These are phyloP conservation scores for Lithophane leautieri DNA, from an alignment of 2,888 invertebrate species.

Conservation along the genomic window DNA sequence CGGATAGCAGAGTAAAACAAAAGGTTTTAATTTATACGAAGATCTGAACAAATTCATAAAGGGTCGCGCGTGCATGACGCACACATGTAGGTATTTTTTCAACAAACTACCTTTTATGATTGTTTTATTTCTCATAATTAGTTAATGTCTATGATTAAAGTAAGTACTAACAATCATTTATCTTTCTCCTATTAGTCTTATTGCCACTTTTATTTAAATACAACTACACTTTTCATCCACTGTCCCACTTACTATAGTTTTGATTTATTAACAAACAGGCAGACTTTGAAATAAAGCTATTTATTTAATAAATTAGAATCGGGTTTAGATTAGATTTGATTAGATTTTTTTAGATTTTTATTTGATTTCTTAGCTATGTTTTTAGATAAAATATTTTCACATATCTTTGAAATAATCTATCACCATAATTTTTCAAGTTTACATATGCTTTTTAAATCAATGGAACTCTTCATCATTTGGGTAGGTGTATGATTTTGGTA, in stretches of 20 bases:
- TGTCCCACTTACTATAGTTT: constrained; percentile 4
- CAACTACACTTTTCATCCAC: constrained; percentile 1
- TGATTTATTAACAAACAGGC: constrained; percentile 39
- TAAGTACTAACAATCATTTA: constrained; percentile 18
- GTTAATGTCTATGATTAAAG: constrained; percentile 31
- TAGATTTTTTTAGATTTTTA: too few species aligned
- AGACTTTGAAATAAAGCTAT: constrained; percentile 14
- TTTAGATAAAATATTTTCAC: constrained; percentile 29
- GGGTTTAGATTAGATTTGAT: too few species aligned
- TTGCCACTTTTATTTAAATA: constrained; percentile 33
- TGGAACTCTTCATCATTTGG: neutral
- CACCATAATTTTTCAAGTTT: neutral
- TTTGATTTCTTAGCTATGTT: constrained; percentile 24
- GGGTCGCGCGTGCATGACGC: constrained; percentile 37
- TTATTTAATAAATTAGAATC: constrained; percentile 27
- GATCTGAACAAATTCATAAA: constrained; percentile 28
- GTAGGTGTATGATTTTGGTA: neutral
- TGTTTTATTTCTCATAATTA: constrained; percentile 29
- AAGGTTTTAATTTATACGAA: constrained; percentile 33
- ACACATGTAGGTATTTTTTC: constrained; percentile 26
- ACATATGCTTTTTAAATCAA: neutral
- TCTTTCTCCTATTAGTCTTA: constrained; percentile 28
- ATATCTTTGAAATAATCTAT: constrained; percentile 3
- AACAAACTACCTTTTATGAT: constrained; percentile 3
- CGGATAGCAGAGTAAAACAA: constrained; percentile 32